Base-by-base conservation (phyloP, 2,113 vertebrate species). In the Brachirus orientalis region DNA sequence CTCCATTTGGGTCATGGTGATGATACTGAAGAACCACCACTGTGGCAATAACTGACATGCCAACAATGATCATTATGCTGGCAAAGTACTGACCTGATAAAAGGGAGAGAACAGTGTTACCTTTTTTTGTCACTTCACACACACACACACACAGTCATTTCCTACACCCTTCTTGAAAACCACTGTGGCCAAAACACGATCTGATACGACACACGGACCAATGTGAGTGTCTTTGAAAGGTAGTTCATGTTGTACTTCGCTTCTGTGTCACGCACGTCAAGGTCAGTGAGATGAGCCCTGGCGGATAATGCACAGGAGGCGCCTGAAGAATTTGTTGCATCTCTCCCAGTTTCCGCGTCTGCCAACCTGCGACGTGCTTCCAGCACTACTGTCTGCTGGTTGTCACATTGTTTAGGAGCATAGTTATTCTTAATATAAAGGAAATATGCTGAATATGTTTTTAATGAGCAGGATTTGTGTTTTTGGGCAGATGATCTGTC, bases 11-110 rank as follows among this genome's bases (percentile, higher is more conserved):
- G 71, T 95, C 94, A 2, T 93, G 94, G 69, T 95, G 94, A 62
- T 95, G 94, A 75, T 94, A 95, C 80, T 93, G 93, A 53, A 95
- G 88, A 41, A 95, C 94, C 37, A 95, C 84, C 61, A 93, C 92
- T 0, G 94, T 95, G 43, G 93, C 93, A 6, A 94, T 92, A 59
- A 95, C 94, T 0, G 94, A 95, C 89, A 94, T 91, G 44, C 93
- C 93, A 14, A 95, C 94, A 44, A 95, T 95, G 74, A 94, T 92
- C 94, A 95, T 94, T 45, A 93, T 95, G 57, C 92, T 94, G 77
- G 93, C 94, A 72, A 95, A 95, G 83, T 95, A 95, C 75, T 95
- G 94, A 60, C 93, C 94, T 95, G 76, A 72, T 45, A 45, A 75
- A 36, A 64, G 77, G 71, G 8, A 77, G 67, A 41, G 37, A 59